Percentiles rank a stretch among this genome's conserved stretches.
These are phyloP conservation scores for Phortica magna DNA, from an alignment of 2,888 invertebrate species.

Conservation along the genomic window DNA sequence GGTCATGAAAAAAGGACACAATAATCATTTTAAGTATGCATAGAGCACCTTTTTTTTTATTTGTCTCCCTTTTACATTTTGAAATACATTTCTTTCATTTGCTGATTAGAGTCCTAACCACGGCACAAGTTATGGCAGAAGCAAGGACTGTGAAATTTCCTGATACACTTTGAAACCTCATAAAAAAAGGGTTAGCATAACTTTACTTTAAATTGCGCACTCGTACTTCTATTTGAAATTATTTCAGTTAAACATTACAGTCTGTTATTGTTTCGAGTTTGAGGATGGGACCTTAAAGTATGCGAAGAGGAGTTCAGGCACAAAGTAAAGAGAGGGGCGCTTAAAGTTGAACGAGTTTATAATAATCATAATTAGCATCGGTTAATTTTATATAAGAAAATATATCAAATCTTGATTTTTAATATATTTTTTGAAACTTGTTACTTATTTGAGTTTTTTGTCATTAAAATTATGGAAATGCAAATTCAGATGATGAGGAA, in stretches of 20 bases:
- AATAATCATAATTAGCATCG: too few relatives aligned
- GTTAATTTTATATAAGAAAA: too few relatives aligned
- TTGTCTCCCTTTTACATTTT: not conserved
- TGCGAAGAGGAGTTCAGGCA: too few relatives aligned
- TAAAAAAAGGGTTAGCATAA: constrained; percentile 20
- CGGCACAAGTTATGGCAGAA: not conserved
- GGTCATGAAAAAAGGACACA: not conserved
- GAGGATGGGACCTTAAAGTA: too few relatives aligned
- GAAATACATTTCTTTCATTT: constrained; percentile 7
- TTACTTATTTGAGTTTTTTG: too few relatives aligned
- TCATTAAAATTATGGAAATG: too few relatives aligned
- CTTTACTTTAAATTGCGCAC: not conserved
- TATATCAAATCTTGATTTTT: too few relatives aligned
- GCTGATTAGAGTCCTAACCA: constrained; percentile 17
- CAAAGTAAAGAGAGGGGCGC: too few relatives aligned
- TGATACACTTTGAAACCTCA: not conserved
- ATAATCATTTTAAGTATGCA: constrained; percentile 30
- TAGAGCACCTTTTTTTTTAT: not conserved
- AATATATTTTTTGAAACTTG: too few relatives aligned
- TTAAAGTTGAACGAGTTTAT: too few relatives aligned
- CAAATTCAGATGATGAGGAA: too few relatives aligned
- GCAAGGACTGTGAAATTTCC: not conserved
- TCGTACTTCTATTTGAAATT: not conserved
- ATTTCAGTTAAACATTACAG: not conserved
- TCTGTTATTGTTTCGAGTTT: too few relatives aligned